Percentiles rank a stretch among this genome's conserved stretches.
Evolutionary conservation across 2,113 vertebrate species (phyloP).

Genomic region (Pardalotus punctatus): DNA sequence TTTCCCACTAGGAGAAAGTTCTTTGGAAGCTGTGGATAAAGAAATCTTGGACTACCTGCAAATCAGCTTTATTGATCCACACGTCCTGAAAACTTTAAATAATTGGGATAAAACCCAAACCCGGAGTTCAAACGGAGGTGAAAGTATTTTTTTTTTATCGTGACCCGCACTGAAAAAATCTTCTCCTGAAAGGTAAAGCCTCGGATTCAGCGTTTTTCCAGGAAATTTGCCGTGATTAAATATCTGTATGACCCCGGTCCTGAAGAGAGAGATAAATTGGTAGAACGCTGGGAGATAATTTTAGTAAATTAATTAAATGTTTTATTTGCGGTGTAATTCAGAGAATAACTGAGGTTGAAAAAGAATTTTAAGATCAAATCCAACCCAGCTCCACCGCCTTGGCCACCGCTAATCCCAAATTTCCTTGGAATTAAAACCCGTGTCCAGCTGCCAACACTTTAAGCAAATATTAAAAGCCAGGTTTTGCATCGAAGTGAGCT

Average conservation of each 20-base stretch:
- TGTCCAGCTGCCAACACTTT: neutral
- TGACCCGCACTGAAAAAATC: neutral
- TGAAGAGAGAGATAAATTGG: neutral
- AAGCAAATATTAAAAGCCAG: neutral
- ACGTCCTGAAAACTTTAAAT: neutral
- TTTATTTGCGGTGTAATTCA: neutral
- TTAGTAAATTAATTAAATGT: neutral
- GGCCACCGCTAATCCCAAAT: neutral
- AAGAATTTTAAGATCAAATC: neutral
- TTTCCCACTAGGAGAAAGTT: neutral
- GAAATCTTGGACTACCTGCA: neutral
- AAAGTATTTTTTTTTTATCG: neutral
- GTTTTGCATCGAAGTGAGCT: neutral
- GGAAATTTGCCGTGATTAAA: neutral
- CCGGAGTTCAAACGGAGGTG: neutral
- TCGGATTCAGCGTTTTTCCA: neutral
- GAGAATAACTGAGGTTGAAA: neutral
- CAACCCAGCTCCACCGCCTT: neutral
- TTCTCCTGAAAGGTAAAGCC: neutral
- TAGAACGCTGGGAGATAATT: neutral
- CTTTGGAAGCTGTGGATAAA: neutral
- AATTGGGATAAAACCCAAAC: neutral
- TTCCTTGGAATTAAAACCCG: neutral
- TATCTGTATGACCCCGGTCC: fast-evolving
- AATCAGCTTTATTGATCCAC: neutral